Conservation (phyloP, 2,113 vertebrate species). For the Coregonus clupeaformis region DNA sequence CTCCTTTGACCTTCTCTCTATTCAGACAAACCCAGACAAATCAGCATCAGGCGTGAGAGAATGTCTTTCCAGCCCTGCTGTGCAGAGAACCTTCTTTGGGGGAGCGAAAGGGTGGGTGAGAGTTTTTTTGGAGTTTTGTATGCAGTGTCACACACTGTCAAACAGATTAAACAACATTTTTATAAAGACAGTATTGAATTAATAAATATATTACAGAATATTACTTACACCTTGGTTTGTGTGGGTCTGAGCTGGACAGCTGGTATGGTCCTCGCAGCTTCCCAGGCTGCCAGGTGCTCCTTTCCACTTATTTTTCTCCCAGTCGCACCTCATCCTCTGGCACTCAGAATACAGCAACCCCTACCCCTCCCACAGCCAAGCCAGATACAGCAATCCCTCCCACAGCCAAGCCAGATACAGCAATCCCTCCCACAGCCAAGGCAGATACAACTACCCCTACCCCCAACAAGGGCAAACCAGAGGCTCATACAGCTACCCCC, state of each 20-base stretch:
- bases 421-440: neutral
- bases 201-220: neutral
- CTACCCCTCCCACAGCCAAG: constrained; percentile 1
- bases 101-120: constrained; percentile 41
- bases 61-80: constrained; percentile 62
- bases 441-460: neutral
- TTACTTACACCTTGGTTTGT: neutral
- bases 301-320: neutral
- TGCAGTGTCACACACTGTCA: neutral
- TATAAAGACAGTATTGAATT: neutral
- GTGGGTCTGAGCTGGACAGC: constrained; percentile 61
- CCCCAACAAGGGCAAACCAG: neutral
- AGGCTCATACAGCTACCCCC: neutral
- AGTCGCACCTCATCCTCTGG: neutral
- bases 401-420: neutral
- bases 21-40: constrained; percentile 27
- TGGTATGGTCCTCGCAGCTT: constrained; percentile 66
- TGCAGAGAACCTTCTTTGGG: constrained; percentile 54
- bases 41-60: constrained; percentile 33
- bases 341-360: neutral
- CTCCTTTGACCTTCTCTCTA: neutral
- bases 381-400: constrained; percentile 2
- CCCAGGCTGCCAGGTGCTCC: constrained; percentile 9
- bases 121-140: neutral
- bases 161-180: neutral